Base-by-base conservation (phyloP, 2,113 vertebrate species). In the Alectura lathami region DNA sequence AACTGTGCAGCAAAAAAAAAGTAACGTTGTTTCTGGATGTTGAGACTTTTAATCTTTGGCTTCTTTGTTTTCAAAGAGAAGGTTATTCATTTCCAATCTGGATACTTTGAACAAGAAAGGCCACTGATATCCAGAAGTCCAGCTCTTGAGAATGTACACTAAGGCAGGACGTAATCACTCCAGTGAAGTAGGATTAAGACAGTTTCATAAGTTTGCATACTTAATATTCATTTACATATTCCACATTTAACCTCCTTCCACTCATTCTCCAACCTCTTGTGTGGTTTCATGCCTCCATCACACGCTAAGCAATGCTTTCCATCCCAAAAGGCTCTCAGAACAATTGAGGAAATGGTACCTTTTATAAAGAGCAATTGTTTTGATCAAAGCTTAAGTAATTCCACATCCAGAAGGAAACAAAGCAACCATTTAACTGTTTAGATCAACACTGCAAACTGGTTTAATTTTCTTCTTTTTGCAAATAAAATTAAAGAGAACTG, bases 401-500 rank as follows among this genome's bases (percentile, higher is more conserved):
- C 75, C 64, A 86, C 78, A 86, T 63, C n/a, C 79, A 93, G 63
- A 93, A 91, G 21, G 22, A 92, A 95, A 92, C 69, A 94, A 91
- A 91, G 51, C 73, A 75, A 82, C 56, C 29, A 56, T 57, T 75
- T 82, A 80, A 48, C 36, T 79, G 27, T 57, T 75, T 43, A 68
- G 29, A 83, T 24, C 60, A 80, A 84, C n/a, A 12, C 50, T 56
- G 72, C 51, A 79, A 69, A 60, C 12, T 51, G n/a, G 34, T 77
- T 68, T 50, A 45, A 56, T 36, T 72, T 72, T 32, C 34, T 60
- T 51, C 13, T 57, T 27, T 63, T 64, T 57, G 4, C 12, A 62
- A 47, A 11, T 21, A 74, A 72, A 88, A 73, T 34, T 51, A 60
- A 13, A 62, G 45, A 45, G 11, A 87, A 77, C 17, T 69, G 24